These are phyloP conservation scores for Amphipoea lucens DNA, from an alignment of 2,888 invertebrate species.

Conservation along the genomic window DNA sequence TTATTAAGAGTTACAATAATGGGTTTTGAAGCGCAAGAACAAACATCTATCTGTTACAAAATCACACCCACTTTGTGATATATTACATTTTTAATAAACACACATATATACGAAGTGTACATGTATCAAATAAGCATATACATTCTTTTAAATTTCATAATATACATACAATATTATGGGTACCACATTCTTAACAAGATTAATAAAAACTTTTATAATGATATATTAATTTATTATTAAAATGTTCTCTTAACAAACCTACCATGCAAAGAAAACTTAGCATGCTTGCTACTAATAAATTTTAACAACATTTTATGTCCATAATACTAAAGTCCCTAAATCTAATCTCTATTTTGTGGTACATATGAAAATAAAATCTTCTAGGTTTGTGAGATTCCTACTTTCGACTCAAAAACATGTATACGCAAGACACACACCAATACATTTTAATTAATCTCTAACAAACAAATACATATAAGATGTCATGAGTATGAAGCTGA, in stretches of 20 bases:
- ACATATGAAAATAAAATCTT: constrained; percentile 76
- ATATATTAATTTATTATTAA: constrained; percentile 82
- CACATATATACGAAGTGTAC: constrained; percentile 77
- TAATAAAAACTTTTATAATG: constrained; percentile 79
- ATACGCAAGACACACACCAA: constrained; percentile 62
- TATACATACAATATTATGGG: constrained; percentile 83
- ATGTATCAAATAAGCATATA: constrained; percentile 80
- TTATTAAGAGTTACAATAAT: constrained; percentile 88
- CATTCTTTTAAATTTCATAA: constrained; percentile 80
- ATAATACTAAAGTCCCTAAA: constrained; percentile 80
- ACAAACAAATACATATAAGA: constrained; percentile 68
- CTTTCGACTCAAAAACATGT: constrained; percentile 70
- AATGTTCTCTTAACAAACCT: constrained; percentile 79
- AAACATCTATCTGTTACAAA: constrained; percentile 83
- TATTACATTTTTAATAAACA: constrained; percentile 80
- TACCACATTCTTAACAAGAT: constrained; percentile 82
- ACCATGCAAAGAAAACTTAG: constrained; percentile 86
- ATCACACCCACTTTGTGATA: constrained; percentile 81
- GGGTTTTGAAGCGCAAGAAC: constrained; percentile 85
- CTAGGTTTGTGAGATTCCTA: constrained; percentile 78
- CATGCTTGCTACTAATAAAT: constrained; percentile 81
- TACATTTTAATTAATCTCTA: constrained; percentile 59
- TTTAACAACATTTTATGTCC: constrained; percentile 86
- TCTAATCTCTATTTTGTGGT: constrained; percentile 75
- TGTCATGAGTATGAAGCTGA: constrained; percentile 67